Evolutionary conservation across 2,797 vertebrate genomes (phyloP).

Genomic region (Craterocephalus amniculus): DNA sequence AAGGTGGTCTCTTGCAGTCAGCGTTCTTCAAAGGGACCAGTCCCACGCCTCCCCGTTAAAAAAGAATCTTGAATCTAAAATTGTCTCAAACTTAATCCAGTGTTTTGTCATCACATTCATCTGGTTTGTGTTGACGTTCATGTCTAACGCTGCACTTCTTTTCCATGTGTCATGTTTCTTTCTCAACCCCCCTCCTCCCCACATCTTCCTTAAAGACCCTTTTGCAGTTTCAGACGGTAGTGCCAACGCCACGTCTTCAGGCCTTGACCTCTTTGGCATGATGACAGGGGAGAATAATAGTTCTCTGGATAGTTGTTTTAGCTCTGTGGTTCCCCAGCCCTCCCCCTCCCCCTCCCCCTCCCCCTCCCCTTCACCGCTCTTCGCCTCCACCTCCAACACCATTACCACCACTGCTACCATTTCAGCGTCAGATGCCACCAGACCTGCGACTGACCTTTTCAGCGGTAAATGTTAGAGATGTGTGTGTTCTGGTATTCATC

Average conservation of each 20-base stretch:
- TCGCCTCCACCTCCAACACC: slow-evolving; percentile 77
- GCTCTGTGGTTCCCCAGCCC: slow-evolving; percentile 56
- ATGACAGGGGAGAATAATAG: slow-evolving; percentile 89
- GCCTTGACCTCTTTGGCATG: slow-evolving; percentile 96
- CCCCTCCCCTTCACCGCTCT: slow-evolving; percentile 67
- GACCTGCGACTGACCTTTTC: slow-evolving; percentile 93
- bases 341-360: slow-evolving; percentile 49
- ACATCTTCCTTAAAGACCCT: slow-evolving; percentile 84
- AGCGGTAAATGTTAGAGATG: slow-evolving; percentile 87
- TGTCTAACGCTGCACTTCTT: slow-evolving; percentile 46
- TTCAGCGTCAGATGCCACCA: slow-evolving; percentile 72
- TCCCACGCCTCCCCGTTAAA: not conserved
- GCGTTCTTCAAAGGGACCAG: not conserved
- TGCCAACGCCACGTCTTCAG: slow-evolving; percentile 83
- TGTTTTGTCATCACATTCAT: slow-evolving; percentile 5
- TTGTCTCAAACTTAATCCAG: not conserved
- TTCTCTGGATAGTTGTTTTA: slow-evolving; percentile 76
- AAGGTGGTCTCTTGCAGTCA: not conserved
- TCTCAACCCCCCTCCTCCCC: slow-evolving; percentile 9
- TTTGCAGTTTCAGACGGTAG: slow-evolving; percentile 91
- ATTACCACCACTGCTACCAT: slow-evolving; percentile 86
- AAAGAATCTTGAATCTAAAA: not conserved
- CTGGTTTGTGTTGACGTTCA: slow-evolving; percentile 22
- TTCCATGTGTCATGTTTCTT: slow-evolving; percentile 36
- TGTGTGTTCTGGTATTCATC: slow-evolving; percentile 38